Evolutionary conservation across 2,113 vertebrate genomes (phyloP), one percentile per base, ranked within the genome.

Genomic region (Oncorhynchus gorbuscha): DNA sequence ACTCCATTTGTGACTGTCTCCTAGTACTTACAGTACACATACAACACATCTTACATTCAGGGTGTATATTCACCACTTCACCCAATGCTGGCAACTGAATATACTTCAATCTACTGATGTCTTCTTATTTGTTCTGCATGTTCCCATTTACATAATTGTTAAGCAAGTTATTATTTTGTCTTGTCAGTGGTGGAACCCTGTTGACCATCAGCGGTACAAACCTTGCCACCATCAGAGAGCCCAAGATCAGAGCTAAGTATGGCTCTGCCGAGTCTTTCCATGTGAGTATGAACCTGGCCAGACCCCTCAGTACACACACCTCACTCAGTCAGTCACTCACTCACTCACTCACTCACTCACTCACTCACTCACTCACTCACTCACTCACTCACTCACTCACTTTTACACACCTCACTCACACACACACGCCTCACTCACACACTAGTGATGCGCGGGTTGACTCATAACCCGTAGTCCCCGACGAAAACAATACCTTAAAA

Each of bases 241-340:
- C 97, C 32, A 96, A 92, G 86, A 98, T 99, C 85, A 94, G 97
- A 24, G 96, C 96, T 89, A 98, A 97, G 83, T 97, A 97, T 0
- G 93, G 94, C 65, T 94, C 92, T 13, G 90, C 95, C 0, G 96
- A 98, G 87, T 94, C 94, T 26, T 95, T 97, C 74, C 97, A 98
- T 0, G 97, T 98, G 89, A 98, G 97, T 95, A 78, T 45, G 39
- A 68, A 68, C 49, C 3, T 11, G 24, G 35, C n/a, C 16, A 45
- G 39, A 12, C 2, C 0, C 39, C 9, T 45, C 39, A 39, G 9
- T 39, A 9, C 8, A 39, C 39, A 39, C 7, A 39, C 35, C 7
- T 39, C 39, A 45, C 39, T 11, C 39, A 45, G 1, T 39, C 35
- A 45, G 9, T 3, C 39, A 45, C 18, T 9, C 16, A 69, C 16